phyloP scores from a whole-genome alignment of 2,888 invertebrate genomes.

The Chrysotoxum bicinctum region DNA sequence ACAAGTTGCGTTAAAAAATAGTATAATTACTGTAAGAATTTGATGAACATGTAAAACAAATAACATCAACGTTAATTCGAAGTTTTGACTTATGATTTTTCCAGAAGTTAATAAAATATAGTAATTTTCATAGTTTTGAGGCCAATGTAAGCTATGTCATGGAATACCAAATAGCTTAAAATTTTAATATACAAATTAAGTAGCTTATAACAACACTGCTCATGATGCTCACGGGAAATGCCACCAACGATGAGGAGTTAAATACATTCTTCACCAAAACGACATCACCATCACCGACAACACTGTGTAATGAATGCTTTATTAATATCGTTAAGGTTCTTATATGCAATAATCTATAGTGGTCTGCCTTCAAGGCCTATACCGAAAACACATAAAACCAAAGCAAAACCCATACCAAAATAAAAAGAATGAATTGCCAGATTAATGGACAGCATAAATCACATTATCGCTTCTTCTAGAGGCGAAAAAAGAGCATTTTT shows the following conservation, averaged over 20 bases:
- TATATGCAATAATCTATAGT: slow-evolving; percentile 2
- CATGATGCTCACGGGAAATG: background rate
- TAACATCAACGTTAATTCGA: no score
- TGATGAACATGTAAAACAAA: no score
- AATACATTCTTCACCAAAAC: slow-evolving; percentile 29
- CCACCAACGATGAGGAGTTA: slow-evolving; percentile 61
- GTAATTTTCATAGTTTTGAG: no score
- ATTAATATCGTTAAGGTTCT: slow-evolving; percentile 78
- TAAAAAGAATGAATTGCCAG: slow-evolving; percentile 81
- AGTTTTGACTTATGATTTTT: no score
- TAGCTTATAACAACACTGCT: background rate
- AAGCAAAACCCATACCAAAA: background rate
- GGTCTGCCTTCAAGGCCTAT: background rate
- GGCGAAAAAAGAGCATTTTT: slow-evolving; percentile 35
- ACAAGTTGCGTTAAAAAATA: no score
- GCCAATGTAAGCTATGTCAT: no score
- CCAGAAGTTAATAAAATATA: no score
- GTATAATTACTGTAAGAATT: no score
- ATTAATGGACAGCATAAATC: slow-evolving; percentile 82
- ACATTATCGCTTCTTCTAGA: slow-evolving; percentile 81
- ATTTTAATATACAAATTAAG: background rate
- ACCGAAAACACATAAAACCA: slow-evolving; percentile 2
- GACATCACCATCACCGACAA: slow-evolving; percentile 57
- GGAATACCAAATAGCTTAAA: no score
- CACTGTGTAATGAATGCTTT: slow-evolving; percentile 80